Percentiles rank a stretch among this genome's conserved stretches.
Evolutionary conservation across 92 coral and sea anemone genomes (phyloP).

Genomic region (Zoanthus solanderi): DNA sequence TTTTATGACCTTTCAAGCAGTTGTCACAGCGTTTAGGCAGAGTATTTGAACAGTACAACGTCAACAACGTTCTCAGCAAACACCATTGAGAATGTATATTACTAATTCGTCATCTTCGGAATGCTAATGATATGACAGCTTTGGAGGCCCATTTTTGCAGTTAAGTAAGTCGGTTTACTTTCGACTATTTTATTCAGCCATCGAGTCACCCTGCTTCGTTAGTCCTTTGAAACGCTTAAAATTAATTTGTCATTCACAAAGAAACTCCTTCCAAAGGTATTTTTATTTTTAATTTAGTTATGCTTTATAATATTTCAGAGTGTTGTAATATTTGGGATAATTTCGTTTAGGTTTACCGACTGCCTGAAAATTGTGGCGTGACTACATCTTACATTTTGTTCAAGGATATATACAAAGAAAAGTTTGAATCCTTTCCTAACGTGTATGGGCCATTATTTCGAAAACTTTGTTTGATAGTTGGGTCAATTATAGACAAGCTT

Average conservation of each 20-base stretch:
- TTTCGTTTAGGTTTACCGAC: not conserved
- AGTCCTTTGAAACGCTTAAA: not conserved
- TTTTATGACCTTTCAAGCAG: not conserved
- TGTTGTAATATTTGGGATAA: not conserved
- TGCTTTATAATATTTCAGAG: not conserved
- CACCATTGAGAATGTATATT: not conserved
- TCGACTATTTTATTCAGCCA: not conserved
- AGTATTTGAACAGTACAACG: slow-evolving; percentile 18
- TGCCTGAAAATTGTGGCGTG: not conserved
- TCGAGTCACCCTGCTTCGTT: not conserved
- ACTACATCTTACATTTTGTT: not conserved
- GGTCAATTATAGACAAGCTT: not conserved
- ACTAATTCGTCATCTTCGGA: slow-evolving; percentile 31
- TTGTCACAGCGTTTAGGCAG: not conserved
- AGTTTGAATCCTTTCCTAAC: not conserved
- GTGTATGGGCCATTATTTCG: no score
- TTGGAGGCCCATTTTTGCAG: slow-evolving; percentile 9
- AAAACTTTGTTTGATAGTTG: no score
- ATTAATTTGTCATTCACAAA: not conserved
- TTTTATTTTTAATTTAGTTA: not conserved
- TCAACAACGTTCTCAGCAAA: slow-evolving; percentile 3
- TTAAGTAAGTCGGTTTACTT: not conserved
- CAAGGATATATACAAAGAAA: not conserved
- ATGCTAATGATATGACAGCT: slow-evolving; percentile 12
- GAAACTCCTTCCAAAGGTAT: slow-evolving; percentile 8